phyloP scores from a whole-genome alignment of 2,888 invertebrate species.

The Pediacus dermestoides region DNA sequence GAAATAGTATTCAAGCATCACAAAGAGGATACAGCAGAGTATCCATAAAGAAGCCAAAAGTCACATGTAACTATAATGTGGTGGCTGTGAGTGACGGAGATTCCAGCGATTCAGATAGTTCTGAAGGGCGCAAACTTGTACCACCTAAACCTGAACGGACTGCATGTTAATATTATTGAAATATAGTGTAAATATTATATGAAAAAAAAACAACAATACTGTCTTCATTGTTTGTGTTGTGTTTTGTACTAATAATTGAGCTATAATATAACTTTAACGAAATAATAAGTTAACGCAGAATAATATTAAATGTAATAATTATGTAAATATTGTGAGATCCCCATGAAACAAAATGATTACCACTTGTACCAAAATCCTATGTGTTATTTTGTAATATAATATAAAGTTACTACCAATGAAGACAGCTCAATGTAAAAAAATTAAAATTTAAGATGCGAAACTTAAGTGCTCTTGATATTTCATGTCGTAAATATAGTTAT shows the following conservation, averaged over 20 bases:
- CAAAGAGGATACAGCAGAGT: slow-evolving; percentile 48
- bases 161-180: slow-evolving; percentile 38
- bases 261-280: slow-evolving; percentile 11
- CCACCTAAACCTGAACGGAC: slow-evolving; percentile 42
- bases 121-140: slow-evolving; percentile 43
- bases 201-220: slow-evolving; percentile 27
- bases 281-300: slow-evolving; percentile 17
- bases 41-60: slow-evolving; percentile 50
- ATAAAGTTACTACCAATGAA: slow-evolving; percentile 43
- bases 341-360: slow-evolving; percentile 38
- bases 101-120: slow-evolving; percentile 46
- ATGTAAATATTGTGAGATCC: slow-evolving; percentile 30
- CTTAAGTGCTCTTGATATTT: slow-evolving; percentile 53
- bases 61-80: slow-evolving; percentile 51
- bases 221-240: slow-evolving; percentile 45
- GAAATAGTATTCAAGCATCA: slow-evolving; percentile 43
- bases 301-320: slow-evolving; percentile 15
- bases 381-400: slow-evolving; percentile 32
- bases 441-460: slow-evolving; percentile 47
- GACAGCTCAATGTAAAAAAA: slow-evolving; percentile 45
- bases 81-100: slow-evolving; percentile 49
- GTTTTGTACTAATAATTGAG: slow-evolving; percentile 26
- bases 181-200: slow-evolving; percentile 31
- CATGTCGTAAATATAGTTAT: slow-evolving; percentile 50
- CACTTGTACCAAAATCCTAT: slow-evolving; percentile 46